These are phyloP conservation scores for Vultur gryphus DNA, from an alignment of 2,797 vertebrate species.

Conservation along the genomic window DNA sequence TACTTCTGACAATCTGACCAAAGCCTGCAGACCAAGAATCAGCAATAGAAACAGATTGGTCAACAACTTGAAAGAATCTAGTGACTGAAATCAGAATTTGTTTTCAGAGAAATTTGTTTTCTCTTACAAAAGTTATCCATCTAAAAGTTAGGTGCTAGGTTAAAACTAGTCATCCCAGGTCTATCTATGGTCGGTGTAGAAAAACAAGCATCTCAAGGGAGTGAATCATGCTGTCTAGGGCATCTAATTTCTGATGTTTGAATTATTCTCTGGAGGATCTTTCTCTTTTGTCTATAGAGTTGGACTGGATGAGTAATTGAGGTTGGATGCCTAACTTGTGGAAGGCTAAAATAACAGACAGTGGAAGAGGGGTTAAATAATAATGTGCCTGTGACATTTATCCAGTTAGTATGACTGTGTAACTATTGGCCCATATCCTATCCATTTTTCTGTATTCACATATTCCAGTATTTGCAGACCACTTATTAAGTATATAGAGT, in stretches of 20 bases:
- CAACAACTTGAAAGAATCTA: neutral
- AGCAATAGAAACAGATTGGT: neutral
- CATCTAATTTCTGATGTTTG: neutral
- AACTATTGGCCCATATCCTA: neutral
- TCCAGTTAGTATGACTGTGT: neutral
- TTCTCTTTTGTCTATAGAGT: neutral
- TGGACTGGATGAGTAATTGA: neutral
- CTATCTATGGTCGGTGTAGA: fast-evolving
- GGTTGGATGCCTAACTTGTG: neutral
- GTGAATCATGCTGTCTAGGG: neutral
- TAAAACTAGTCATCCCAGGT: neutral
- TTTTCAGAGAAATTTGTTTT: neutral
- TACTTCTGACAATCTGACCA: neutral
- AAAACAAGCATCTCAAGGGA: neutral
- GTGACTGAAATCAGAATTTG: neutral
- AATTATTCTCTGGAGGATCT: neutral
- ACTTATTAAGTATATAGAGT: neutral
- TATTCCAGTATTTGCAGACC: neutral
- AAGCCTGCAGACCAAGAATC: neutral
- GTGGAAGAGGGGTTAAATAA: neutral
- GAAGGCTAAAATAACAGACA: neutral
- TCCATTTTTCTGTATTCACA: neutral
- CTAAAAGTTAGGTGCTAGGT: neutral
- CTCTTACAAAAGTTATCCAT: neutral
- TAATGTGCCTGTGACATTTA: neutral